Evolutionary conservation across 1,140 invertebrate genomes (phyloP).

Genomic region (Camponotus pennsylvanicus): DNA sequence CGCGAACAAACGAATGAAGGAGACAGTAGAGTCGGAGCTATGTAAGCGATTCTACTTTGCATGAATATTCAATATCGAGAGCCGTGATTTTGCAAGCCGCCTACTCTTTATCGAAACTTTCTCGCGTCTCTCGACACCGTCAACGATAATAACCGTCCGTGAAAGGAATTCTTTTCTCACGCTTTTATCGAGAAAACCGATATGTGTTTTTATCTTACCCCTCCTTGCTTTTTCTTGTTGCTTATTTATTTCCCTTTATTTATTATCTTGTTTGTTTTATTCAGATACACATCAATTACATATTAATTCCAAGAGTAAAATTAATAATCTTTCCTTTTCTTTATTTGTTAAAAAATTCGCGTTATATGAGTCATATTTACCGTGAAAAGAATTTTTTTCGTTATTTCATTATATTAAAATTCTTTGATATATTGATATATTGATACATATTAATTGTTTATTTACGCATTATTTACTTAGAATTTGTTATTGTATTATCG

Average conservation of each 20-base stretch:
- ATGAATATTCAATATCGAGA: constrained; percentile 75
- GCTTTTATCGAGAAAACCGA: not conserved
- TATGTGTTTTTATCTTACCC: not conserved
- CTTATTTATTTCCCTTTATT: constrained; percentile 25
- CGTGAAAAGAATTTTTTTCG: not conserved
- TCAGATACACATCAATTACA: not conserved
- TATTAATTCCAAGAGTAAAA: not conserved
- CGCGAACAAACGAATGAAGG: constrained; percentile 18
- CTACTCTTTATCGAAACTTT: constrained; percentile 66
- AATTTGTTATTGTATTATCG: not conserved
- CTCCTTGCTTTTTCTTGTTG: not conserved
- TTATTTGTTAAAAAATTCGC: not conserved
- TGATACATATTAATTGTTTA: not conserved
- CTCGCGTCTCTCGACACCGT: constrained; percentile 49
- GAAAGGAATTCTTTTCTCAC: constrained; percentile 54
- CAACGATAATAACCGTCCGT: constrained; percentile 61
- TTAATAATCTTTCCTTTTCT: not conserved
- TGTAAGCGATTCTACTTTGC: constrained; percentile 57
- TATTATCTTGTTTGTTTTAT: not conserved
- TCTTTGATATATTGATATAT: too few species aligned
- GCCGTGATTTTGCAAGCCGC: constrained; percentile 71
- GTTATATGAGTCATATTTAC: not conserved
- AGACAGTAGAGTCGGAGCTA: constrained; percentile 24
- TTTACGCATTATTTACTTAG: not conserved
- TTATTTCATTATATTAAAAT: not conserved